A percentile compares a stretch with the other conserved stretches of the same genome.
These are phyloP conservation scores for Sandelia bainsii DNA, from an alignment of 2,797 vertebrate species.

Conservation along the genomic window DNA sequence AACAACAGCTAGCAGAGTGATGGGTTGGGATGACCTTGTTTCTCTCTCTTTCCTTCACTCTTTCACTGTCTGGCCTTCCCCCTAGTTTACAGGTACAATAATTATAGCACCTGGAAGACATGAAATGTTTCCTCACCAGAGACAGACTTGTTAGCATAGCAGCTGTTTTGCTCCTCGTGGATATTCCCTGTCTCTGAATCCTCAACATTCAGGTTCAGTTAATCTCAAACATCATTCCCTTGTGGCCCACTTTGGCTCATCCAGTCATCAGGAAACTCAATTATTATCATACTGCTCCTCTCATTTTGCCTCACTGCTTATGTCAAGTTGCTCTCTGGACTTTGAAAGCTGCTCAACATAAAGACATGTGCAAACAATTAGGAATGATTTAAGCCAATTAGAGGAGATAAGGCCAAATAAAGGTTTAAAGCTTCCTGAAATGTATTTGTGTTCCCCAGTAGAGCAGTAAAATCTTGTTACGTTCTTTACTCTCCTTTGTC, in stretches of 20 bases:
- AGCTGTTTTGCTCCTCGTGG: constrained; percentile 3
- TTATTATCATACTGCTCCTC: constrained; percentile 55
- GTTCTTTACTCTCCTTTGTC: constrained; percentile 29
- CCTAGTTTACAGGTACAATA: constrained; percentile 45
- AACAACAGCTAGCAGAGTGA: constrained; percentile 81
- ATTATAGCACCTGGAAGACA: constrained; percentile 66
- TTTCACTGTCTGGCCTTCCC: constrained; percentile 2
- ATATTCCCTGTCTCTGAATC: constrained; percentile 9
- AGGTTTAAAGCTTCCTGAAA: constrained; percentile 88
- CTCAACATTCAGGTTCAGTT: constrained; percentile 30
- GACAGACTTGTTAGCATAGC: constrained; percentile 50
- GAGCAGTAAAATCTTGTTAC: constrained; percentile 48
- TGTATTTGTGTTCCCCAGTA: constrained; percentile 70
- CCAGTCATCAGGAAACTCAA: constrained; percentile 63
- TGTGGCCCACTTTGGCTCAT: constrained; percentile 42
- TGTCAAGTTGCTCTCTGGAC: constrained; percentile 42
- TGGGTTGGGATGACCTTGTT: constrained; percentile 68
- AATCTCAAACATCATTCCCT: constrained; percentile 43
- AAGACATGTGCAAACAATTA: constrained; percentile 83
- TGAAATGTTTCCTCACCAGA: constrained; percentile 52
- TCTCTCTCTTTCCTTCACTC: constrained; percentile 40
- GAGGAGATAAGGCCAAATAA: constrained; percentile 88
- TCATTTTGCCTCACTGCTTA: constrained; percentile 37
- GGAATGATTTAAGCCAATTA: constrained; percentile 86
- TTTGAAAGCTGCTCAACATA: constrained; percentile 39